phyloP scores from a whole-genome alignment of 2,113 vertebrate genomes.

The Ceuthmochares aereus region DNA sequence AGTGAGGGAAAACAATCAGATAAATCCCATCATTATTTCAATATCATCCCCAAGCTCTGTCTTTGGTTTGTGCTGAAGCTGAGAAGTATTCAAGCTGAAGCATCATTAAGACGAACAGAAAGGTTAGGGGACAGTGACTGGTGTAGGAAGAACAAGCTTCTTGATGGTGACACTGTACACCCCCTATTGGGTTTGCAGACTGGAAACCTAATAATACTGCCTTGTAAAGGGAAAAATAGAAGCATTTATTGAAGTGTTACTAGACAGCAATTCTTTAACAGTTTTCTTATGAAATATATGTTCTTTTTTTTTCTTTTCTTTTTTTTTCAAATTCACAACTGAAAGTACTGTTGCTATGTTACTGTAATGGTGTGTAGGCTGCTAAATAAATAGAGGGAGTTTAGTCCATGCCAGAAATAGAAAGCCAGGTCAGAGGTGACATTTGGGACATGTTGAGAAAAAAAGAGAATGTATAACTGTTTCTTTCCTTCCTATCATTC shows the following conservation, averaged over 20 bases:
- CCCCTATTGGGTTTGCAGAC: background rate
- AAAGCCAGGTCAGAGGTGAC: slow-evolving; percentile 69
- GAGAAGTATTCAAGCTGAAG: background rate
- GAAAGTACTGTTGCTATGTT: slow-evolving; percentile 70
- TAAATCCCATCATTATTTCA: background rate
- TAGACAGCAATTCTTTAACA: background rate
- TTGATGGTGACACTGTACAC: background rate
- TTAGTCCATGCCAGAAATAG: slow-evolving; percentile 68
- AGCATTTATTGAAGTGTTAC: slow-evolving; percentile 9
- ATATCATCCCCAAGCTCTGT: background rate
- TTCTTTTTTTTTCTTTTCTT: background rate
- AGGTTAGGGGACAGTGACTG: background rate
- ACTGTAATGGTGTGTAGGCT: slow-evolving; percentile 70
- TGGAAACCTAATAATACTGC: background rate
- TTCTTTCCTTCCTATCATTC: slow-evolving; percentile 64
- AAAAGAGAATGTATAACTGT: slow-evolving; percentile 46
- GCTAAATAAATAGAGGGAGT: slow-evolving; percentile 71
- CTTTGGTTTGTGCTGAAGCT: background rate
- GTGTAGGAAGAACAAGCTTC: background rate
- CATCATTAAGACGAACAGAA: background rate
- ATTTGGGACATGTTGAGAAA: slow-evolving; percentile 58
- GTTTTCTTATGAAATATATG: slow-evolving; percentile 26
- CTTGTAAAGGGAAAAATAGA: background rate
- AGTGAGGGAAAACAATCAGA: background rate
- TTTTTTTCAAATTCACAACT: slow-evolving; percentile 48